These are phyloP conservation scores for Ophion slaviceki DNA, from an alignment of 2,888 invertebrate species.

Conservation along the genomic window DNA sequence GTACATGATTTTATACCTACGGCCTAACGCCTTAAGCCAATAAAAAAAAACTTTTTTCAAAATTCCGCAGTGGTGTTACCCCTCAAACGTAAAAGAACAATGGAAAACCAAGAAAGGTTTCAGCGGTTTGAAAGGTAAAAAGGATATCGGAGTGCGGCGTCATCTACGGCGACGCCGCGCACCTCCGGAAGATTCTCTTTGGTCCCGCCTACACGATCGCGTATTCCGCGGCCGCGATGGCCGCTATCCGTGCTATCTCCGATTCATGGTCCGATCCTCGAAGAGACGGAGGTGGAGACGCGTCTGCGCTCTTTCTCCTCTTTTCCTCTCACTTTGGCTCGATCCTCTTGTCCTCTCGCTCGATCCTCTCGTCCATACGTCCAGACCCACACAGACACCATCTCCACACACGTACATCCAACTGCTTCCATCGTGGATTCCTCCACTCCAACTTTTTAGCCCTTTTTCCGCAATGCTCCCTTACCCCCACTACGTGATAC, in stretches of 20 bases:
- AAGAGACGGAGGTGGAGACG: slow-evolving; percentile 79
- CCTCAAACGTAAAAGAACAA: background rate
- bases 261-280: slow-evolving; percentile 72
- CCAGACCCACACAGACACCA: background rate
- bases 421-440: background rate
- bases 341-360: slow-evolving; percentile 57
- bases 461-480: slow-evolving; percentile 42
- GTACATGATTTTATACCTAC: too few relatives aligned
- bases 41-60: too few relatives aligned
- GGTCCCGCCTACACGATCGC: slow-evolving; percentile 82
- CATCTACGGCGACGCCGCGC: slow-evolving; percentile 31
- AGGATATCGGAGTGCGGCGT: slow-evolving; percentile 29
- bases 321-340: slow-evolving; percentile 44
- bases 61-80: too few relatives aligned
- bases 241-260: slow-evolving; percentile 79
- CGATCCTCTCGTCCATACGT: slow-evolving; percentile 60
- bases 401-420: background rate
- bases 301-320: slow-evolving; percentile 76
- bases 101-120: background rate
- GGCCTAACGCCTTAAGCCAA: too few relatives aligned
- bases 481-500: slow-evolving; percentile 60
- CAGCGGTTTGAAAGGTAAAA: slow-evolving; percentile 19
- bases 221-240: slow-evolving; percentile 81
- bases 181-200: slow-evolving; percentile 69
- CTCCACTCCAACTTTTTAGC: slow-evolving; percentile 1